phyloP scores from a whole-genome alignment of 2,113 vertebrate genomes.

The Ia io region DNA sequence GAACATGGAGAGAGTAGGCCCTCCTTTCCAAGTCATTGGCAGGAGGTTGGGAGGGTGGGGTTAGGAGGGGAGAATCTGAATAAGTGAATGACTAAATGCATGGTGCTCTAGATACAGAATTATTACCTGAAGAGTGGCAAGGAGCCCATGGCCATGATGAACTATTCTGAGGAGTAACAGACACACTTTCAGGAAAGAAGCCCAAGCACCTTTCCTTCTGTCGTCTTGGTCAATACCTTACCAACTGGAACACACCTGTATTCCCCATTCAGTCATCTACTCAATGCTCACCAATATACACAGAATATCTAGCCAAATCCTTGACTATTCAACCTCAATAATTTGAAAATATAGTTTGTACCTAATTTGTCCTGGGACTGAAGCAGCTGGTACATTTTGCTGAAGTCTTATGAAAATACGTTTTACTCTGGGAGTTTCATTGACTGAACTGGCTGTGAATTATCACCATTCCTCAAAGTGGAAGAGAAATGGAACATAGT shows the following conservation, averaged over 20 bases:
- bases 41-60: not conserved
- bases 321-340: not conserved
- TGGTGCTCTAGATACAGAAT: not conserved
- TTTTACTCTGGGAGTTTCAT: not conserved
- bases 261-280: not conserved
- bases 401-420: not conserved
- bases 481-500: not conserved
- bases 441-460: not conserved
- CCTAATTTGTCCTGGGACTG: not conserved
- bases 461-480: not conserved
- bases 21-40: not conserved
- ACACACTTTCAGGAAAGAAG: not conserved
- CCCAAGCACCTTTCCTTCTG: not conserved
- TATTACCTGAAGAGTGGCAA: not conserved
- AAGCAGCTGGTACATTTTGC: not conserved
- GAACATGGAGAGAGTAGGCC: not conserved
- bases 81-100: not conserved
- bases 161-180: not conserved
- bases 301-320: not conserved
- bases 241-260: not conserved
- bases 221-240: not conserved
- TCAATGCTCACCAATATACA: not conserved
- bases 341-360: not conserved
- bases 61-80: not conserved
- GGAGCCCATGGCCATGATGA: not conserved